phyloP scores from a whole-genome alignment of 2,888 invertebrate species.

The Salpingus planirostris region DNA sequence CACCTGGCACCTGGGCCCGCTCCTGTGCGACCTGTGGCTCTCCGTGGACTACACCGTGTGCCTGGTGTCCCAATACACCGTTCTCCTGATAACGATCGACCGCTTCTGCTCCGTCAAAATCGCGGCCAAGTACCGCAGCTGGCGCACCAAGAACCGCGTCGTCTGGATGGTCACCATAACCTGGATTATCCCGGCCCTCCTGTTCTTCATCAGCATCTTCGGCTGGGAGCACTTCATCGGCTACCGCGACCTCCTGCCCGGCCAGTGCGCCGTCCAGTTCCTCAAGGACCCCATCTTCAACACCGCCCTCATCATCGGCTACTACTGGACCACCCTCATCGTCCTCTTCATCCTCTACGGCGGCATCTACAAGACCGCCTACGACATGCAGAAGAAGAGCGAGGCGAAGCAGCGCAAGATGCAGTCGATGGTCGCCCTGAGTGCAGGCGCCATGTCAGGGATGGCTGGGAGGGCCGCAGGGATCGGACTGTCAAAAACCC shows the following conservation, averaged over 20 bases:
- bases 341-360: slow-evolving; percentile 93
- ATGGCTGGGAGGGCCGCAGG: slow-evolving; percentile 85
- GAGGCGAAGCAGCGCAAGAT: slow-evolving; percentile 93
- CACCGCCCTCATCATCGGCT: slow-evolving; percentile 91
- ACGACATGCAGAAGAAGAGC: slow-evolving; percentile 94
- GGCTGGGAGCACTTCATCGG: slow-evolving; percentile 99
- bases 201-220: slow-evolving; percentile 97
- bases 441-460: slow-evolving; percentile 83
- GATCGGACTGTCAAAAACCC: slow-evolving; percentile 72
- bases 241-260: slow-evolving; percentile 74
- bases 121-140: slow-evolving; percentile 92
- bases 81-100: slow-evolving; percentile 95
- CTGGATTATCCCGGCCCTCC: slow-evolving; percentile 91
- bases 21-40: slow-evolving; percentile 96
- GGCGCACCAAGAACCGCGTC: slow-evolving; percentile 90
- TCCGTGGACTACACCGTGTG: slow-evolving; percentile 99
- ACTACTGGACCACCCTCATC: slow-evolving; percentile 95
- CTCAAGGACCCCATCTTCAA: slow-evolving; percentile 96
- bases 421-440: slow-evolving; percentile 88
- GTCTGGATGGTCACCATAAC: slow-evolving; percentile 93
- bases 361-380: slow-evolving; percentile 95
- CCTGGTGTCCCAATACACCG: slow-evolving; percentile 97
- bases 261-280: slow-evolving; percentile 94
- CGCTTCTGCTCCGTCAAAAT: slow-evolving; percentile 98
- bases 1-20: slow-evolving; percentile 92